Evolutionary conservation across 1,140 invertebrate genomes (phyloP), one percentile per base, ranked within the genome.

Genomic region (Dryas iulia): DNA sequence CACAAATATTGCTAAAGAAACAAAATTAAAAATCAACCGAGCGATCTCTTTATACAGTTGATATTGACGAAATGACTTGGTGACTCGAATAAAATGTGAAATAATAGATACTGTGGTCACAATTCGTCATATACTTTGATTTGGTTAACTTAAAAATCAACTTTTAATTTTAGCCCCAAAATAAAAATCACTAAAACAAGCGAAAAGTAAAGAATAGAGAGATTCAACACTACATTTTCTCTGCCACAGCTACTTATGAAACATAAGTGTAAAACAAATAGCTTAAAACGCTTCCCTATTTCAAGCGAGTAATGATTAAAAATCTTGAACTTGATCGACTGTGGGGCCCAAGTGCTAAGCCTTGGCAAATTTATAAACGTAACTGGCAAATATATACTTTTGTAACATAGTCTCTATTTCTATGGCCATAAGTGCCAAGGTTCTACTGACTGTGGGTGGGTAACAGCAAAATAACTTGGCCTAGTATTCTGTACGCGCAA

Each of bases 401-500:
- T n/a, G 35, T 25, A 54, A 47, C 25, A 56, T 54, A n/a, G 10
- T 30, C 72, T 62, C 66, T 84, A 78, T 61, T 25, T 2, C 11
- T 7, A 52, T 10, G 7, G 0, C 1, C n/a, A 68, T 79, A 87
- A 79, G 69, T 67, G 71, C 52, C 26, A 79, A 63, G 73, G 69
- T 83, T 6, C 18, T 28, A 58, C 59, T 24, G 30, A 60, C 3
- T 14, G 7, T 25, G 35, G 5, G 21, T 25, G 23, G 18, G 11
- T 39, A 76, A 72, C 72, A 39, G 76, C 70, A 87, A 78, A 77
- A 47, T 61, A 66, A 59, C 53, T 74, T 84, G 78, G 86, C 73
- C 69, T 78, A 78, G 76, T 83, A 83, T 82, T 88, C 80, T 87
- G 82, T 90, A 84, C 83, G 77, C 82, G 87, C 83, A 91, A 91